These are phyloP conservation scores for Lithophane ornitopus DNA, from an alignment of 2,888 invertebrate genomes.

Conservation along the genomic window DNA sequence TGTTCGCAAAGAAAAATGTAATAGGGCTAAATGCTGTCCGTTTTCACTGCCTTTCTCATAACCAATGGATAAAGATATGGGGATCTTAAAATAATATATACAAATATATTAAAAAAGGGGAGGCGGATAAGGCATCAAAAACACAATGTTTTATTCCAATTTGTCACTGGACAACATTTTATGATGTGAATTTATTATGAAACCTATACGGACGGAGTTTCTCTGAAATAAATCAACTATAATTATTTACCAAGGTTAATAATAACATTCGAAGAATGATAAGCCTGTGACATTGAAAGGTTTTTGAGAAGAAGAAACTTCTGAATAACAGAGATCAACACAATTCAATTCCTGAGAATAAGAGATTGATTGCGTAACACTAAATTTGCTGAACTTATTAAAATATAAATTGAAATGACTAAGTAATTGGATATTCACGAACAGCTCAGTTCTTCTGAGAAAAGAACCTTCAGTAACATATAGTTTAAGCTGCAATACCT, in stretches of 20 bases:
- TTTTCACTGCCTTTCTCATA: not conserved
- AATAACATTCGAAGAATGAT: too few relatives aligned
- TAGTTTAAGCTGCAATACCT: slow-evolving; percentile 2
- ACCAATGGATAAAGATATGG: not conserved
- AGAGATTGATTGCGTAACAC: too few relatives aligned
- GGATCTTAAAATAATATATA: too few relatives aligned
- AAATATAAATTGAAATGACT: not conserved
- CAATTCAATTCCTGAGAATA: too few relatives aligned
- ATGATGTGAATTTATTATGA: not conserved
- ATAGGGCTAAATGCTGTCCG: not conserved
- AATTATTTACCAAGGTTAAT: too few relatives aligned
- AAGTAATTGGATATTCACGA: slow-evolving; percentile 12
- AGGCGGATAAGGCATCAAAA: too few relatives aligned
- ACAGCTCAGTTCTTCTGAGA: slow-evolving; percentile 7
- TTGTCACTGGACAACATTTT: not conserved
- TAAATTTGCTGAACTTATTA: too few relatives aligned
- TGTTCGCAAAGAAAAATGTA: not conserved
- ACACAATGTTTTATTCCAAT: not conserved
- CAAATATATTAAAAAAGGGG: too few relatives aligned
- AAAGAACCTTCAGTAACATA: not conserved
- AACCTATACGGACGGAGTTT: not conserved
- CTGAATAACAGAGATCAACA: too few relatives aligned
- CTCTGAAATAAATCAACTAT: not conserved
- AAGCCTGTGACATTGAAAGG: too few relatives aligned
- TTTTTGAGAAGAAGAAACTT: too few relatives aligned